phyloP scores from a whole-genome alignment of 2,113 vertebrate genomes.

The Herpetotheres cachinnans region DNA sequence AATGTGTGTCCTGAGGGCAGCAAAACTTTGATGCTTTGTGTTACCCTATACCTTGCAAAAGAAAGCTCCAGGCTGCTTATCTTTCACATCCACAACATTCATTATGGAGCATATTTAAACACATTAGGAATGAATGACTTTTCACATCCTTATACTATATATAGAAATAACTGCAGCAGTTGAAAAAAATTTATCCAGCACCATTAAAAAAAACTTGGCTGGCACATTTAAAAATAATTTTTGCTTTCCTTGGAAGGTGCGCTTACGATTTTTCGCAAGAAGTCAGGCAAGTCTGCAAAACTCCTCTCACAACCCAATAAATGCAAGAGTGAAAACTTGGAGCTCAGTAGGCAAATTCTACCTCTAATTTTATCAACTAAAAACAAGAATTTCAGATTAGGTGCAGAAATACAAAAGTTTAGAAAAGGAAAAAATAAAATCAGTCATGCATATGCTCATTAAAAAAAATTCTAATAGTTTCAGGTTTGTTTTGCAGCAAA shows the following conservation, averaged over 20 bases:
- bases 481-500: background rate
- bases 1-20: slow-evolving; percentile 50
- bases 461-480: background rate
- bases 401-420: background rate
- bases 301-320: background rate
- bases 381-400: background rate
- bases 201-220: background rate
- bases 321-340: background rate
- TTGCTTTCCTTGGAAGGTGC: slow-evolving; percentile 31
- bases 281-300: background rate
- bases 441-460: background rate
- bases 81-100: slow-evolving; percentile 48
- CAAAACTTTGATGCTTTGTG: slow-evolving; percentile 45
- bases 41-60: slow-evolving; percentile 54
- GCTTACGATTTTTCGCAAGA: background rate
- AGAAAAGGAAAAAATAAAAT: background rate
- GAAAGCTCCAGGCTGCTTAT: slow-evolving; percentile 60
- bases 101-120: slow-evolving; percentile 25
- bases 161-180: background rate
- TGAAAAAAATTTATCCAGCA: background rate
- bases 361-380: background rate
- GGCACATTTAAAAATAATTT: background rate
- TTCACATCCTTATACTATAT: slow-evolving; percentile 30
- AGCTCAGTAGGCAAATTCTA: background rate
- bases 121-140: slow-evolving; percentile 27